phyloP scores from a whole-genome alignment of 2,797 vertebrate species.

The Decapterus maruadsi region DNA sequence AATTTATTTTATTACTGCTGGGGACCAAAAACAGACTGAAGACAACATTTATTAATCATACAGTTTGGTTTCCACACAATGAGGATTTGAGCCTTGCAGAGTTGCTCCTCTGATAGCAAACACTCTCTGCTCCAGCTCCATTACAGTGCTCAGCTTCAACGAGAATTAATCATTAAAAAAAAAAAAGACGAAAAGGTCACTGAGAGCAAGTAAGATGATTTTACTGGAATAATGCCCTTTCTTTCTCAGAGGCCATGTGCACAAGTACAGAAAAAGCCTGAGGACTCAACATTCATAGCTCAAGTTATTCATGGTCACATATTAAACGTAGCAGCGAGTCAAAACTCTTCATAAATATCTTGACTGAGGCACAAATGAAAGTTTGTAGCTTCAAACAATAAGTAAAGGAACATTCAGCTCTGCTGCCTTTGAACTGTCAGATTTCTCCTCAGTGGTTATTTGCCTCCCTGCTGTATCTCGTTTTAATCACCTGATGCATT shows the following conservation, averaged over 20 bases:
- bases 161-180: constrained; percentile 26
- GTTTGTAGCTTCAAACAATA: neutral
- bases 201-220: neutral
- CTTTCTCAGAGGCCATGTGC: neutral
- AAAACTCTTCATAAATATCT: neutral
- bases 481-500: constrained; percentile 31
- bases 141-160: constrained; percentile 1
- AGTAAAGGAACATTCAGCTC: neutral
- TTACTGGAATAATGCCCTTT: constrained; percentile 21
- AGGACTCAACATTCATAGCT: constrained; percentile 5
- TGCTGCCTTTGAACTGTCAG: neutral
- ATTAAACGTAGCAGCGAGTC: neutral
- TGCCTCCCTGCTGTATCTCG: neutral
- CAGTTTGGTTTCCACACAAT: neutral
- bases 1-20: no score
- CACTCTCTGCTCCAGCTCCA: neutral
- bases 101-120: neutral
- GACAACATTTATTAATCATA: neutral
- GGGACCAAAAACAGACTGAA: neutral
- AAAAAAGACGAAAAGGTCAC: constrained; percentile 30
- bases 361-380: neutral
- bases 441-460: neutral
- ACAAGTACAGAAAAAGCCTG: constrained; percentile 3
- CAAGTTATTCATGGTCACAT: constrained; percentile 14
- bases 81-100: neutral